Evolutionary conservation across 1,140 invertebrate species (phyloP).

Genomic region (Camponotus vicinus): DNA sequence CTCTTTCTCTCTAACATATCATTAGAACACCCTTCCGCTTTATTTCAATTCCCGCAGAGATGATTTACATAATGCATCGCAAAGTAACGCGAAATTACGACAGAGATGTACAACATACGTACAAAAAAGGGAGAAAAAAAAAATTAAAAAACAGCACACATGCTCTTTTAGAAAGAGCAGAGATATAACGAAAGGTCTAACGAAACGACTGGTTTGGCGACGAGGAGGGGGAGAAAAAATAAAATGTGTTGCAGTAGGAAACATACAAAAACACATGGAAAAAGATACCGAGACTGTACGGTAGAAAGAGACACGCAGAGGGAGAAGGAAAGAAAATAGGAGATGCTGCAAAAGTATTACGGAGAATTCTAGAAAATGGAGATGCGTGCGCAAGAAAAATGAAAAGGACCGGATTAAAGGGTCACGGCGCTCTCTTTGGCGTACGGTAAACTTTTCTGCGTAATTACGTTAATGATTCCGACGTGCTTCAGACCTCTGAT

Average conservation of each 20-base stretch:
- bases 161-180: slow-evolving; percentile 28
- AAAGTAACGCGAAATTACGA: slow-evolving; percentile 43
- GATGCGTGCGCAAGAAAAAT: slow-evolving; percentile 36
- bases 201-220: slow-evolving; percentile 29
- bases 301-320: not conserved
- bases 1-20: not conserved
- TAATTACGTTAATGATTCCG: slow-evolving; percentile 58
- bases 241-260: slow-evolving; percentile 7
- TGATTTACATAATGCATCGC: slow-evolving; percentile 48
- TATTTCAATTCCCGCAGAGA: slow-evolving; percentile 31
- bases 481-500: not conserved
- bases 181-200: slow-evolving; percentile 43
- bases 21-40: not conserved
- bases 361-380: slow-evolving; percentile 49
- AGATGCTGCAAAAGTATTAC: not conserved
- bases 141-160: not conserved
- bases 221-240: slow-evolving; percentile 6
- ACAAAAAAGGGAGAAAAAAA: not conserved
- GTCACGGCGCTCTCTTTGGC: not conserved
- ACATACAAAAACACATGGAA: not conserved
- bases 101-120: not conserved
- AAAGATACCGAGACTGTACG: slow-evolving; percentile 21
- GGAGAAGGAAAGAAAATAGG: slow-evolving; percentile 2
- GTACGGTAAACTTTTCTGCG: slow-evolving; percentile 2
- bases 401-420: slow-evolving; percentile 16